Evolutionary conservation across 2,797 vertebrate genomes (phyloP), one percentile per base, ranked within the genome.

Genomic region (Caiman crocodilus): DNA sequence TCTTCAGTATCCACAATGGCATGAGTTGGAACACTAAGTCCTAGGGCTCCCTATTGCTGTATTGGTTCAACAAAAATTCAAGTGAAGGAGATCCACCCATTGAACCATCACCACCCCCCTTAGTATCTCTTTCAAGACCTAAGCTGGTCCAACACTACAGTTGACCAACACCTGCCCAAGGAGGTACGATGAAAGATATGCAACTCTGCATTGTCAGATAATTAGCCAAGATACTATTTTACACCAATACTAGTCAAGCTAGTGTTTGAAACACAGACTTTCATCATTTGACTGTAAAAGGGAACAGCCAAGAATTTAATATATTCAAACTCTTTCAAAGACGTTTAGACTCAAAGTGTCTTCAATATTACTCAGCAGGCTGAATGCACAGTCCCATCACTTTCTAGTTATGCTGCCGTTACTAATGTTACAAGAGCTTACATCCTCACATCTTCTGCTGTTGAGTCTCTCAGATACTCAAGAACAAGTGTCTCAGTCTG

Each of bases 391-490:
- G 67, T n/a, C 84, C 73, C 26, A 60, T 15, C 65, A 80, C 81
- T 21, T 59, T 50, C 30, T 78, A 57, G 18, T 57, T 78, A 61
- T 4, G 9, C 20, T 14, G 83, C 64, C 32, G 60, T 64, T n/a
- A 21, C 73, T 76, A 32, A 63, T 63, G 23, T 3, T 10, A 4
- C 75, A 20, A 55, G 57, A 79, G 69, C 69, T 5, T 8, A 80
- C 56, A 55, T 87, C 89, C 85, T 94, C 88, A 83, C 87, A 80
- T 76, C 77, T 84, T 61, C 60, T 61, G 59, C 61, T 60, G 23
- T 73, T 20, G 6, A 20, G 82, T 10, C 65, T 86, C 85, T 1
- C 0, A 13, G 64, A 20, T 57, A 78, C 90, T 56, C 2, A 14
- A 71, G 74, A 77, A 88, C 80, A 35, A 83, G 57, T 76, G 60